Percentiles rank a stretch among this genome's conserved stretches.
Conservation (phyloP, 2,113 vertebrate genomes). For the Seriola dumerili region DNA sequence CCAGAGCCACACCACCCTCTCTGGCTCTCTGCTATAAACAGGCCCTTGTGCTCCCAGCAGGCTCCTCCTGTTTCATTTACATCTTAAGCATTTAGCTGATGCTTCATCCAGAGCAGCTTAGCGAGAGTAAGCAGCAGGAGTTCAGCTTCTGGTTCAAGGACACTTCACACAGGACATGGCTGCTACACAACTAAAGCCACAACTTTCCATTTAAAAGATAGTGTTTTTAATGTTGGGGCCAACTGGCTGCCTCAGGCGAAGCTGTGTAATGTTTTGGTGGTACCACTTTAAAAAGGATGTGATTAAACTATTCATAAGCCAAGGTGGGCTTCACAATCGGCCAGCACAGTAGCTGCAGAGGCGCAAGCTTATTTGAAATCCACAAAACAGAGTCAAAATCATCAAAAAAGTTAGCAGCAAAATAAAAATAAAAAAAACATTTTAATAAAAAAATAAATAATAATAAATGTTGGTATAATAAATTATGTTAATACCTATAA, state of each 20-base stretch:
- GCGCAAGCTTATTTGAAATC: too few species aligned
- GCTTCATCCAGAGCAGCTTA: constrained; percentile 37
- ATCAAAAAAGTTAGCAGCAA: too few species aligned
- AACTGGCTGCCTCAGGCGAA: constrained; percentile 26
- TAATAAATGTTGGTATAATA: not conserved
- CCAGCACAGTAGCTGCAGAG: too few species aligned
- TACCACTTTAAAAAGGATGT: not conserved
- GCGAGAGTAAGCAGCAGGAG: constrained; percentile 1
- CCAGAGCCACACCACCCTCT: constrained; percentile 30
- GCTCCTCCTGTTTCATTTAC: constrained; percentile 57
- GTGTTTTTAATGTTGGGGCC: constrained; percentile 9
- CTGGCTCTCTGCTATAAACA: constrained; percentile 42
- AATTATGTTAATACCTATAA: too few species aligned
- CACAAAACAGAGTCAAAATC: too few species aligned
- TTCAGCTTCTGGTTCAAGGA: constrained; percentile 44
- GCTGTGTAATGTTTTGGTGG: constrained; percentile 7
- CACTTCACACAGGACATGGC: constrained; percentile 16
- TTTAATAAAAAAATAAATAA: too few species aligned
- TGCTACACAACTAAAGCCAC: constrained; percentile 3
- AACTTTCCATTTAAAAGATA: constrained; percentile 19
- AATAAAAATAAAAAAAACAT: too few species aligned
- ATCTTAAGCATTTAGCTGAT: constrained; percentile 38
- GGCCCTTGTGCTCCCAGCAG: constrained; percentile 68
- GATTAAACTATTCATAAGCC: constrained; percentile 31
- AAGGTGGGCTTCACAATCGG: not conserved